Base-by-base conservation (phyloP, 2,113 vertebrate species). In the Tursiops truncatus region DNA sequence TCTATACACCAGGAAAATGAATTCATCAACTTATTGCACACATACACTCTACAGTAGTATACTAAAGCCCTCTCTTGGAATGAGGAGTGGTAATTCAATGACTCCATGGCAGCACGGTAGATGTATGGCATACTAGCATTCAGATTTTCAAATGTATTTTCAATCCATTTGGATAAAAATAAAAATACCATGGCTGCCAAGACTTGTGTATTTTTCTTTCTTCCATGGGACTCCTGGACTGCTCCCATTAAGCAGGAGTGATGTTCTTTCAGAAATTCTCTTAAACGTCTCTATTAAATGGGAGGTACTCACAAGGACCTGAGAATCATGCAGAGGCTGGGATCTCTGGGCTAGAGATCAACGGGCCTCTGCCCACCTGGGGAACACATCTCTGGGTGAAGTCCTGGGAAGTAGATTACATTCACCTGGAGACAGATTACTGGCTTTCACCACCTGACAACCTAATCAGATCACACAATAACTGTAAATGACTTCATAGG, bases 11-110 rank as follows among this genome's bases (percentile, higher is more conserved):
- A 76, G 67, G 84, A 85, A 89, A 95, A 81, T 33, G 76, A 96
- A 94, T 36, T 92, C 89, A 77, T 50, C 62, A 62, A 65, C 73
- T 90, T 96, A 97, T 94, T 97, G 91, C 96, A 97, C 97, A 67
- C 50, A 47, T 26, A 79, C 26, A 88, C 53, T 70, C 94, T 87
- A 95, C 96, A 97, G 96, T 91, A 97, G 97, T 85, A 87, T 62
- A 88, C 65, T 63, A 88, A 97, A 96, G 83, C 90, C 90, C 93
- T 97, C 80, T 0, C n/a, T 53, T 96, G 65, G n/a, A 50, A 50
- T 94, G 38, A 77, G 86, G 56, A 96, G 70, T 77, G 84, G 79
- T 80, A 50, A 89, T 73, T 95, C 94, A 84, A 17, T 65, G 76
- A 95, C 80, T 80, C 71, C 38, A 63, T 33, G 76, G 77, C 53